Conservation (phyloP, 2,113 vertebrate genomes). For the Scomber colias region DNA sequence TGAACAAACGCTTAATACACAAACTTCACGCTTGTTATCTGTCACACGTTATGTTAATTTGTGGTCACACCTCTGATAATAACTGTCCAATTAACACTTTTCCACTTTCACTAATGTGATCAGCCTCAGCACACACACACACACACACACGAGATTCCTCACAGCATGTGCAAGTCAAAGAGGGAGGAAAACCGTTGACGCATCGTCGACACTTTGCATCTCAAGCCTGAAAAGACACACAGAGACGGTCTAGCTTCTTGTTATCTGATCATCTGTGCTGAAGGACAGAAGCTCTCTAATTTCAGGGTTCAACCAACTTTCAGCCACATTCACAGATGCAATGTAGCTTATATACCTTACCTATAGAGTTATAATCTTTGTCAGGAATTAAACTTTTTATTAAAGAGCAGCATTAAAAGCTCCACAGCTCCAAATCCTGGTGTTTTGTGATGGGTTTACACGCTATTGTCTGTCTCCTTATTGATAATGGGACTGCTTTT, state of each 20-base stretch:
- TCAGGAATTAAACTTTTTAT: too few species aligned
- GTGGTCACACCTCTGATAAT: conserved; percentile 31
- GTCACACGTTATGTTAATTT: conserved; percentile 47
- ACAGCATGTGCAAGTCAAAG: not conserved
- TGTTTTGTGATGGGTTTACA: too few species aligned
- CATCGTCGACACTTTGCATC: conserved; percentile 26
- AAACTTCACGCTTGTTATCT: conserved; percentile 7
- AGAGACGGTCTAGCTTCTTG: not conserved
- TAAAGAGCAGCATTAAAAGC: too few species aligned
- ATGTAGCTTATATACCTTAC: too few species aligned
- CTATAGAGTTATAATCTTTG: too few species aligned
- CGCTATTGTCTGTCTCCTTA: not conserved
- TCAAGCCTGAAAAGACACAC: conserved; percentile 10
- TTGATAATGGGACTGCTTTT: not conserved
- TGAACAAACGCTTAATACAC: conserved; percentile 52
- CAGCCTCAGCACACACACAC: conserved; percentile 20
- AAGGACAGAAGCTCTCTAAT: not conserved
- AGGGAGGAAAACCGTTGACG: conserved; percentile 34
- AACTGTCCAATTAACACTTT: conserved; percentile 63
- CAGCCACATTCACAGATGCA: too few species aligned
- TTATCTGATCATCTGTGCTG: not conserved
- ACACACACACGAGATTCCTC: not conserved
- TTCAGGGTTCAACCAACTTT: not conserved
- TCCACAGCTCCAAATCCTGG: too few species aligned
- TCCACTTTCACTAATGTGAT: conserved; percentile 64